Conservation (phyloP, 2,888 invertebrate genomes). For the Penaeus monodon region DNA sequence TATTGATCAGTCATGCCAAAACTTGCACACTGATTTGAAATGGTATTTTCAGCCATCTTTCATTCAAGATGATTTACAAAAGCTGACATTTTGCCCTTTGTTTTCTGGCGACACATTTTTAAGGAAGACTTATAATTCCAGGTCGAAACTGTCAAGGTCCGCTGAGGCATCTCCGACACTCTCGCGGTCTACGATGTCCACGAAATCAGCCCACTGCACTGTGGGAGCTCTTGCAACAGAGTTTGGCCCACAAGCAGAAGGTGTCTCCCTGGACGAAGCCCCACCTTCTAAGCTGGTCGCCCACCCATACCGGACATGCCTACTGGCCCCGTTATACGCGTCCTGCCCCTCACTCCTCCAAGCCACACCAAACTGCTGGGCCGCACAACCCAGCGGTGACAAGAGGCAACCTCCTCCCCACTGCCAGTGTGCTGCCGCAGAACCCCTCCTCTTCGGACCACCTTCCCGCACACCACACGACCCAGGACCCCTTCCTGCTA, state of each 20-base stretch:
- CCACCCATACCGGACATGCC: slow-evolving; percentile 36
- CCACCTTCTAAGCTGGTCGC: slow-evolving; percentile 58
- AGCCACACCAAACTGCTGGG: background rate
- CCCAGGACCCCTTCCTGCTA: slow-evolving; percentile 18
- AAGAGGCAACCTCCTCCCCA: background rate
- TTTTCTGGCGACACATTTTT: background rate
- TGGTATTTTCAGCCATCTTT: too few relatives aligned
- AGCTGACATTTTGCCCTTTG: background rate
- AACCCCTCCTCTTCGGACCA: background rate
- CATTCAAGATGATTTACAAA: background rate
- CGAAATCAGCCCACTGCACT: slow-evolving; percentile 64
- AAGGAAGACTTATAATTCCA: background rate
- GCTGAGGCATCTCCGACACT: slow-evolving; percentile 53
- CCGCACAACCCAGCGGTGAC: background rate
- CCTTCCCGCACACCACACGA: slow-evolving; percentile 16
- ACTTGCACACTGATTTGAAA: too few relatives aligned
- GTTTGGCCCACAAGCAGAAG: slow-evolving; percentile 55
- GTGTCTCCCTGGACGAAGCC: slow-evolving; percentile 58
- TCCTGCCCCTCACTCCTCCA: slow-evolving; percentile 19
- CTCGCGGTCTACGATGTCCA: slow-evolving; percentile 62
- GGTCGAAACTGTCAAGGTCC: slow-evolving; percentile 63
- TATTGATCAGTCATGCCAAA: too few relatives aligned
- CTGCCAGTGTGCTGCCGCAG: background rate
- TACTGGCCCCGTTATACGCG: slow-evolving; percentile 34
- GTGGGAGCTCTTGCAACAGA: slow-evolving; percentile 63